phyloP scores from a whole-genome alignment of 2,113 vertebrate genomes.

The Chamaea fasciata region DNA sequence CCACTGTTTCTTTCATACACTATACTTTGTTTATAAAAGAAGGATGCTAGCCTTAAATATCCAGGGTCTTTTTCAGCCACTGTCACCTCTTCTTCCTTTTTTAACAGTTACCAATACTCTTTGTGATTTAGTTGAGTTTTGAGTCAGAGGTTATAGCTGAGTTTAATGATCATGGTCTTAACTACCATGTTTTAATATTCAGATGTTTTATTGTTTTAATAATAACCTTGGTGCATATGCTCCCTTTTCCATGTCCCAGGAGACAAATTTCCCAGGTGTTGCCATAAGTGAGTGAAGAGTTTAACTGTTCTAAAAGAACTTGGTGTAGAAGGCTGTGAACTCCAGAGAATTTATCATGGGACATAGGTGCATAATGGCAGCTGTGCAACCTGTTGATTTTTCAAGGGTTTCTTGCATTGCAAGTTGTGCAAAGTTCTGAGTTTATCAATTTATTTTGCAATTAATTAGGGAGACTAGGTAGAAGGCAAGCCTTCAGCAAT shows the following conservation, averaged over 20 bases:
- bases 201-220: background rate
- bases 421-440: background rate
- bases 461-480: background rate
- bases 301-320: background rate
- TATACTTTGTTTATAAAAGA: background rate
- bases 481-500: background rate
- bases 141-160: background rate
- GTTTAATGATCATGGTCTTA: background rate
- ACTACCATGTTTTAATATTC: background rate
- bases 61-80: background rate
- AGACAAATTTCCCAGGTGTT: background rate
- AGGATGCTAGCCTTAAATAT: background rate
- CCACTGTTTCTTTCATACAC: background rate
- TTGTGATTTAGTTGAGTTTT: background rate
- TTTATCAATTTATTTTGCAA: background rate
- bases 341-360: background rate
- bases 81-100: background rate
- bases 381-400: background rate
- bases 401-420: background rate
- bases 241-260: background rate
- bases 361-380: background rate
- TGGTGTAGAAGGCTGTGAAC: background rate
- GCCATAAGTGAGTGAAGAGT: accelerated
- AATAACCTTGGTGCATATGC: background rate
- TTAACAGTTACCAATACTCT: background rate